Base-by-base conservation (phyloP, 2,113 vertebrate genomes). In the Hiodon alosoides region DNA sequence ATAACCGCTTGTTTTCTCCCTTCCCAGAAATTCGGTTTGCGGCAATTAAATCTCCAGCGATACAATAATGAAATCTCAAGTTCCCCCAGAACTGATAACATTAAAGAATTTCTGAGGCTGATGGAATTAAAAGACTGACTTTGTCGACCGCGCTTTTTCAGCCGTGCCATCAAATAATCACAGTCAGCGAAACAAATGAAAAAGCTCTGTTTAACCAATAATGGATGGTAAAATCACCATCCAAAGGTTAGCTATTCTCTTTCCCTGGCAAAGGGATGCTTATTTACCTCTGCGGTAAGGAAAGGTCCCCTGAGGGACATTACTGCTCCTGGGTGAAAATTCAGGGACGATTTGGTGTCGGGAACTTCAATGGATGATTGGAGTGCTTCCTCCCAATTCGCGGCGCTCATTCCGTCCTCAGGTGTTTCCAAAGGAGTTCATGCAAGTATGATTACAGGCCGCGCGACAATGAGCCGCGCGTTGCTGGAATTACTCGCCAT, bases 361-460 rank as follows among this genome's bases (percentile, higher is more conserved):
- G 92, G 90, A 88, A 87, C 90, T 91, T 93, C 92, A 93, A 93
- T 93, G 93, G 92, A 92, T 93, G 92, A 94, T 93, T 92, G 90
- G 89, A 90, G 90, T 92, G 90, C 92, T 91, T 90, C 89, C 92
- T 91, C 89, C 94, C 94, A 90, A 94, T 90, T 91, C 90, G 85
- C 4, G 5, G 0, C 46, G 88, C 90, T 91, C 90, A 87, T 88
- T 88, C 89, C 90, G 92, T 93, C 90, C 93, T 96, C 94, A 94
- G 95, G 94, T 96, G 95, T 94, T 94, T 94, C 91, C 92, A 93
- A 94, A 95, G 91, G 91, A 93, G 91, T 92, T 92, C 90, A 90
- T 91, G 91, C 85, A 90, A 90, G 90, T 92, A 91, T 94, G 94
- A 97, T 96, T 95, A 96, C 31, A 31, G 10, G 54, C 46, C 46